phyloP scores from a whole-genome alignment of 2,797 vertebrate genomes.

The Gymnoscopelus braueri region DNA sequence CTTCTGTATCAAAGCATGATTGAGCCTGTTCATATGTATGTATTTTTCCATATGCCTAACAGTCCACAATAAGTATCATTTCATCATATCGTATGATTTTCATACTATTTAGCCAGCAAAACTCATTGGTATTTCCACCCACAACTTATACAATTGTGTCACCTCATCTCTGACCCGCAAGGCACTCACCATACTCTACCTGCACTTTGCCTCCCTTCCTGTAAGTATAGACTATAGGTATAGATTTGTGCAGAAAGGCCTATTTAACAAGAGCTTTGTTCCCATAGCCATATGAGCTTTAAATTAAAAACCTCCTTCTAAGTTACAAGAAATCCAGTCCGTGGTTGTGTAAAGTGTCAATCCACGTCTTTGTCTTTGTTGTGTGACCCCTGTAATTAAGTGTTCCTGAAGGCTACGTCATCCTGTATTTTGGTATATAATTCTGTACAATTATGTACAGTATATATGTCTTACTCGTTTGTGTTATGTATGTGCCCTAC shows the following conservation, averaged over 20 bases:
- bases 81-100: too few relatives aligned
- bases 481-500: too few relatives aligned
- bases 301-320: not conserved
- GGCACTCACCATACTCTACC: not conserved
- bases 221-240: not conserved
- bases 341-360: not conserved
- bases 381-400: too few relatives aligned
- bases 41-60: too few relatives aligned
- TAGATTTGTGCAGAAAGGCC: not conserved
- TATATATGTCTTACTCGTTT: too few relatives aligned
- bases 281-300: not conserved
- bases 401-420: too few relatives aligned
- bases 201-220: not conserved
- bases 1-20: too few relatives aligned
- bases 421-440: too few relatives aligned
- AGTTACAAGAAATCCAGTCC: not conserved
- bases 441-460: too few relatives aligned
- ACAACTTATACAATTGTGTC: not conserved
- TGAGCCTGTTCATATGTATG: too few relatives aligned
- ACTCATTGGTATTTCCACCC: not conserved
- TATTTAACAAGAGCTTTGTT: not conserved
- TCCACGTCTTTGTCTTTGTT: not conserved
- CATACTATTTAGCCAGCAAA: not conserved
- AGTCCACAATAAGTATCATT: too few relatives aligned
- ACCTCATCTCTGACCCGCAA: not conserved